Evolutionary conservation across 2,888 invertebrate species (phyloP).

Genomic region (Gnatocerus cornutus): DNA sequence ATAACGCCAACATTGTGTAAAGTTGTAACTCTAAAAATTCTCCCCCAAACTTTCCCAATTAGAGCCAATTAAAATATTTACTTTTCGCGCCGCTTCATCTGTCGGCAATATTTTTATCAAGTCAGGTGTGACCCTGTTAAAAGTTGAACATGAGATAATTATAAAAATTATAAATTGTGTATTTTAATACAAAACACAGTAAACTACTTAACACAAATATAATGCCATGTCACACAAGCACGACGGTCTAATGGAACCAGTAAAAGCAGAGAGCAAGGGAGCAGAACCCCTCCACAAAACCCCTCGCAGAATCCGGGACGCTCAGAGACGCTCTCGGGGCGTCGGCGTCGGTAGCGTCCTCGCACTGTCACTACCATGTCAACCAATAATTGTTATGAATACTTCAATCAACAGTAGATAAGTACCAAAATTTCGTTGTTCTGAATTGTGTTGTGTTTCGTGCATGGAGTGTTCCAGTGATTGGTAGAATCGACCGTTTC

Average conservation of each 20-base stretch:
- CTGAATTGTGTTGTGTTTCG: slow-evolving; percentile 9
- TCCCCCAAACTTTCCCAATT: no score
- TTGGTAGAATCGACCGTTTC: slow-evolving; percentile 2
- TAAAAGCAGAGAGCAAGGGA: slow-evolving; percentile 62
- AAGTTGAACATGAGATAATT: slow-evolving; percentile 12
- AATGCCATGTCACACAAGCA: slow-evolving; percentile 61
- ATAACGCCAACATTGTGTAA: no score
- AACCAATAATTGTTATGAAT: slow-evolving; percentile 64
- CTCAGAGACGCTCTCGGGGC: slow-evolving; percentile 69
- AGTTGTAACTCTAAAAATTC: no score
- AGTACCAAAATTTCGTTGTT: slow-evolving; percentile 50
- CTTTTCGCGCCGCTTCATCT: no score
- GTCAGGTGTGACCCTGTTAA: not conserved
- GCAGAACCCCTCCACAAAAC: slow-evolving; percentile 60
- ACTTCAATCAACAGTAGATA: slow-evolving; percentile 54
- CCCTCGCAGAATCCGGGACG: slow-evolving; percentile 68
- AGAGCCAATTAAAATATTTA: no score
- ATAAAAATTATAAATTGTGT: slow-evolving; percentile 35
- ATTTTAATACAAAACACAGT: slow-evolving; percentile 57
- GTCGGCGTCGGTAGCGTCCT: slow-evolving; percentile 68
- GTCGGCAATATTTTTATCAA: no score
- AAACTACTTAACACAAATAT: slow-evolving; percentile 64
- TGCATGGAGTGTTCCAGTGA: slow-evolving; percentile 26
- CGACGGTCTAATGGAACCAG: slow-evolving; percentile 62
- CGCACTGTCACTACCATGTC: slow-evolving; percentile 66